Base-by-base conservation (phyloP, 2,113 vertebrate genomes). In the Anser brachyrhynchus region DNA sequence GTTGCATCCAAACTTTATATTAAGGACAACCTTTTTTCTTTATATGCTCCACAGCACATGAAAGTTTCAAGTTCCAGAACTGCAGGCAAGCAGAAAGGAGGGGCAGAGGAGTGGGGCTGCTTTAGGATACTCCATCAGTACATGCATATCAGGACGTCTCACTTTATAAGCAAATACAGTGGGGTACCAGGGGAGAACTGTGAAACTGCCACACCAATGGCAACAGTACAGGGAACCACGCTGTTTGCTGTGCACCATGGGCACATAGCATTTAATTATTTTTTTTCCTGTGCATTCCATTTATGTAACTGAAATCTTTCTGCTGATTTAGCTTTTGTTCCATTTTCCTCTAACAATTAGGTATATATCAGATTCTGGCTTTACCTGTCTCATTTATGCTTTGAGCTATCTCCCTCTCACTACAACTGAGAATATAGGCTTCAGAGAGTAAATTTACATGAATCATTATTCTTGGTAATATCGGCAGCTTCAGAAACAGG, bases 401-500 rank as follows among this genome's bases (percentile, higher is more conserved):
- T 67, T 77, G 18, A 91, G 74, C 62, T 92, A 91, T 69, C 73
- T 95, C 49, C 23, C 55, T 44, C 44, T 88, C 57, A 66, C 77
- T 91, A 49, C 46, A 91, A 52, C 14, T 67, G 49, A 65, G 66
- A 89, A 51, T 39, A 89, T 2, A 79, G 70, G 49, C 49, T 66
- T 69, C 62, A 65, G 70, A 93, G 70, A 4, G 1, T 66, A 79
- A 75, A 94, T 96, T 94, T 90, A 72, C 71, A 90, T 75, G 41
- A 89, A 80, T 76, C 39, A 57, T 67, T 91, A 84, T 72, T 84
- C 73, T 52, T 86, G 15, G 52, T 88, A 77, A 90, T 37, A 84
- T 0, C 6, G 28, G 29, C 26, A 93, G 23, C 82, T 87, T 95
- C 90, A 57, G 78, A 95, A 97, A 94, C n/a, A 54, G 75, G 86